Conservation (phyloP, 2,888 invertebrate genomes). For the Dryadula phaetusa region DNA sequence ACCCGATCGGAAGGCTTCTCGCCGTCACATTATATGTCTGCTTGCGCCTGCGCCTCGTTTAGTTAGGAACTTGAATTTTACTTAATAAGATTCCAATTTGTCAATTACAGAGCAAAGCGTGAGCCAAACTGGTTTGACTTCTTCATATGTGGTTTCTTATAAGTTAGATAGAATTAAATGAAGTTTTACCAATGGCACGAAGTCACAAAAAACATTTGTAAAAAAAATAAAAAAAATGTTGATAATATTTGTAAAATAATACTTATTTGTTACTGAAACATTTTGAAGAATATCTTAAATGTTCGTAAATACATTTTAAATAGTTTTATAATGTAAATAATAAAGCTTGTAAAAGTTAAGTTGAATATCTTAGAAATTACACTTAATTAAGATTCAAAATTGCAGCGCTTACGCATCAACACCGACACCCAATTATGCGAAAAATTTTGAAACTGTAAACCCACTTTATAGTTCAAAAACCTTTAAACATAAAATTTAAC, state of each 20-base stretch:
- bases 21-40: conserved; percentile 61
- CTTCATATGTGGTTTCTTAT: conserved; percentile 76
- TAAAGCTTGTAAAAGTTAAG: too few species aligned
- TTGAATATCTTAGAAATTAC: conserved; percentile 22
- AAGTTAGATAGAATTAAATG: conserved; percentile 61
- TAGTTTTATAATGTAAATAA: background rate
- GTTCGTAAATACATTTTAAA: background rate
- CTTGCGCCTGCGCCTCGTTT: conserved; percentile 65
- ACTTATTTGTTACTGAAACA: background rate
- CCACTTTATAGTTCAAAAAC: conserved; percentile 40
- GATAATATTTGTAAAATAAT: background rate
- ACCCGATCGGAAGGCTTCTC: conserved; percentile 68
- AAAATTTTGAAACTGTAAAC: conserved; percentile 43
- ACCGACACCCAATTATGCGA: conserved; percentile 43
- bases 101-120: conserved; percentile 86
- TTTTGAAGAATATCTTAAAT: background rate
- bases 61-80: conserved; percentile 82
- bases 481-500: conserved; percentile 31
- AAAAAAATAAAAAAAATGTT: background rate
- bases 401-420: conserved; percentile 34
- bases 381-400: conserved; percentile 28
- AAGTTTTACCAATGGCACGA: conserved; percentile 49
- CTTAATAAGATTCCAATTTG: conserved; percentile 89
- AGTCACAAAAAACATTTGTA: background rate
- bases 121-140: conserved; percentile 79